A percentile compares a stretch with the other conserved stretches of the same genome.
phyloP scores from a whole-genome alignment of 1,140 invertebrate genomes.

The Leguminivora glycinivorella region DNA sequence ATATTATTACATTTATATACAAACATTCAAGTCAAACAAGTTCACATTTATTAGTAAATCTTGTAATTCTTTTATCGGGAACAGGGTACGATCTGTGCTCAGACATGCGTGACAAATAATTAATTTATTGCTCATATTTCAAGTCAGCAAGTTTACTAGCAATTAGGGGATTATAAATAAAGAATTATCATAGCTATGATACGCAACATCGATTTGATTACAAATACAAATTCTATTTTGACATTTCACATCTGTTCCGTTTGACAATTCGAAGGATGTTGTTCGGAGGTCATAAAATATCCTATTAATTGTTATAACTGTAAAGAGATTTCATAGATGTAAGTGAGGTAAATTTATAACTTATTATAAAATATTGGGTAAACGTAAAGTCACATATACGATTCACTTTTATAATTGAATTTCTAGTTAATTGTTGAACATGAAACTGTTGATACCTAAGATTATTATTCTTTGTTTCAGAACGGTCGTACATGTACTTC shows the following conservation, averaged over 20 bases:
- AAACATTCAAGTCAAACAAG: background rate
- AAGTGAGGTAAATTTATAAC: too few relatives aligned
- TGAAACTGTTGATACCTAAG: background rate
- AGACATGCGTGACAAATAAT: constrained; percentile 1
- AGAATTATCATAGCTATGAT: background rate
- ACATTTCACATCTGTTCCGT: too few relatives aligned
- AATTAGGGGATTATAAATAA: background rate
- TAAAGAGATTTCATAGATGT: too few relatives aligned
- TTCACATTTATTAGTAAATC: background rate
- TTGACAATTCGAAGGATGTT: background rate
- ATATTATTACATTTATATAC: constrained; percentile 13
- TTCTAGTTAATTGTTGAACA: background rate
- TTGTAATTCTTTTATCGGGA: constrained; percentile 1
- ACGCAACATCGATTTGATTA: background rate
- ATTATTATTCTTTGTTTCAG: background rate
- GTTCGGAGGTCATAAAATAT: background rate
- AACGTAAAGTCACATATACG: background rate
- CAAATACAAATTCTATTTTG: background rate
- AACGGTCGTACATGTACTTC: background rate
- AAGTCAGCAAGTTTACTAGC: background rate
- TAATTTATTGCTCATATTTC: background rate
- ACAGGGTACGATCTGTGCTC: background rate
- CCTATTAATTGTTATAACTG: background rate
- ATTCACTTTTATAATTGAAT: background rate
- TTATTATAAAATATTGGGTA: background rate